Percentiles rank a stretch among this genome's conserved stretches.
phyloP scores from a whole-genome alignment of 2,797 vertebrate genomes.

The Perodicticus potto region DNA sequence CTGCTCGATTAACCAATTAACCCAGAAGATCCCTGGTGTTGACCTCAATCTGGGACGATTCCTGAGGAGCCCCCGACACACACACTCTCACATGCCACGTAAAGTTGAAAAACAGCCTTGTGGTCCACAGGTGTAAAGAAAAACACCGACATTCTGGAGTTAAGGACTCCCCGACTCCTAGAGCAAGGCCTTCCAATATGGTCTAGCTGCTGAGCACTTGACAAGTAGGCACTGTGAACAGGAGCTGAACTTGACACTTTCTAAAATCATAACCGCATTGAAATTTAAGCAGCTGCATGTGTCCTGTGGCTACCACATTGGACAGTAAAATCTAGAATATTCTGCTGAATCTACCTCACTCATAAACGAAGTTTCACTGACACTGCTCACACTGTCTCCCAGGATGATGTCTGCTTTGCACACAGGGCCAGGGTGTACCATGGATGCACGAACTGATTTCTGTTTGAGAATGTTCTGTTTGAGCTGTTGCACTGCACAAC shows the following conservation, averaged over 20 bases:
- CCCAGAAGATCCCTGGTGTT: no score
- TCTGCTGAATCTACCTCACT: no score
- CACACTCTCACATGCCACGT: fast-evolving
- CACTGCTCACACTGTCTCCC: fast-evolving
- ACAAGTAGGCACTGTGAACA: fast-evolving
- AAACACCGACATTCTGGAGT: fast-evolving
- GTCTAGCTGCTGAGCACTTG: fast-evolving
- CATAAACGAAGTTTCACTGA: fast-evolving
- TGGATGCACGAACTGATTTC: fast-evolving
- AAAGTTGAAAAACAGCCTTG: not conserved
- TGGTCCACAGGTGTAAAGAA: not conserved
- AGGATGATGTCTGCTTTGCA: not conserved
- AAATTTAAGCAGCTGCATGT: not conserved
- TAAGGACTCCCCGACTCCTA: not conserved
- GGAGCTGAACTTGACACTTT: not conserved
- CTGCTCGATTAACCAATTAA: not conserved
- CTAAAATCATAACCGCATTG: not conserved
- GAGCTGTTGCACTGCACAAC: fast-evolving
- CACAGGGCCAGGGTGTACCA: fast-evolving
- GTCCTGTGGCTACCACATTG: not conserved
- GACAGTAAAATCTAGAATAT: fast-evolving
- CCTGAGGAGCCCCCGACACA: fast-evolving
- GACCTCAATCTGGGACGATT: not conserved
- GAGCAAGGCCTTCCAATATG: fast-evolving
- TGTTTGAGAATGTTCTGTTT: not conserved